Base-by-base conservation (phyloP, 2,797 vertebrate genomes). In the Sebastes iracundus region DNA sequence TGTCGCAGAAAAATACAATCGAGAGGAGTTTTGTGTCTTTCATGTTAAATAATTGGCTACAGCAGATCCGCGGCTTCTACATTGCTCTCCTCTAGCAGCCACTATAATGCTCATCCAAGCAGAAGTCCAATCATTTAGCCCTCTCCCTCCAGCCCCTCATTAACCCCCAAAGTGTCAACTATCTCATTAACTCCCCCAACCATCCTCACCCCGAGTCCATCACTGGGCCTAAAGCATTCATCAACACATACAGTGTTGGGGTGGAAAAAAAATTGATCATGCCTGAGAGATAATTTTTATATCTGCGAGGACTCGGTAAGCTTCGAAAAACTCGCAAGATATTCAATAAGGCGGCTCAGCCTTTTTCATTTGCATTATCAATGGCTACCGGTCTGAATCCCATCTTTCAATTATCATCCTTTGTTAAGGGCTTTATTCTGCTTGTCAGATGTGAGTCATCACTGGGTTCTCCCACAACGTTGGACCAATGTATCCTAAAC, bases 321-420 rank as follows among this genome's bases (percentile, higher is more conserved):
- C 86, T 85, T 68, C 60, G 62, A 69, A 87, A 90, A 90, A 85
- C 77, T 80, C 79, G 63, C 79, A 62, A 76, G 81, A 93, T 85
- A 90, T 94, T 92, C 87, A 91, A 87, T 90, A 92, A 91, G 77
- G 81, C 83, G 67, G 76, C 81, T 81, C 81, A 42, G 89, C 42
- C 83, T 84, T 90, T 90, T 92, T 93, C 90, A 92, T 93, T 93
- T 90, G 89, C 88, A 94, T 94, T 93, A 94, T 95, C 94, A 94
- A 93, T 93, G 93, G 90, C 92, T 86, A 89, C 88, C 75, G 81
- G 88, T 90, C 88, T 84, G 88, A 94, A 90, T 90, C 90, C 87
- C 92, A 93, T 94, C 94, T 94, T 94, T 95, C 94, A 95, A 95
- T 95, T 94, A 94, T 94, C 92, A 92, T 90, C 88, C 92, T 94